phyloP scores from a whole-genome alignment of 2,888 invertebrate species.

The Caenorhabditis sp. region DNA sequence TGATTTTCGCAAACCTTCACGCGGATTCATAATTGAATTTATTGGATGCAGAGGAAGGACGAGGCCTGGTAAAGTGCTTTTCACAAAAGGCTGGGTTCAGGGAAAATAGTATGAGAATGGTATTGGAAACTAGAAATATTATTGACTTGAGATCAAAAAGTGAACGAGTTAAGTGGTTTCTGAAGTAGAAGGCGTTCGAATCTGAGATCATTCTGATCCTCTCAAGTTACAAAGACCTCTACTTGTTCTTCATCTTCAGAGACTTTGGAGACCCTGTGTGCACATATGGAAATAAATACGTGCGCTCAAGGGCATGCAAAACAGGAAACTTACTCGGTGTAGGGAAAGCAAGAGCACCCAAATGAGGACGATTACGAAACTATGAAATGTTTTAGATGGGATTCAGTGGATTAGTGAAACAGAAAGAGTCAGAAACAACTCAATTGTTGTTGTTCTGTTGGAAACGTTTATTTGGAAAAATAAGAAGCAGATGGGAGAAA shows the following conservation, averaged over 20 bases:
- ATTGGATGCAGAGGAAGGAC: background rate
- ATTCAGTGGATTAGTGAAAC: constrained; percentile 42
- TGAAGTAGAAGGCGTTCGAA: constrained; percentile 26
- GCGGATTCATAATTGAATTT: constrained; percentile 9
- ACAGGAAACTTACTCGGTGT: constrained; percentile 53
- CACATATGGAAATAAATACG: constrained; percentile 42
- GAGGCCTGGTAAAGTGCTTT: background rate
- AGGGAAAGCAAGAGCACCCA: constrained; percentile 27
- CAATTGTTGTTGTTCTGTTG: background rate
- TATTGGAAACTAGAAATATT: background rate
- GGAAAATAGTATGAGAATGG: background rate
- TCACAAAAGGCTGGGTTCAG: background rate
- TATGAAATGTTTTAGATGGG: constrained; percentile 6
- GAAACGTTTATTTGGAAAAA: constrained; percentile 24
- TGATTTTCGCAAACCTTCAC: constrained; percentile 16
- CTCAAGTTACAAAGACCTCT: constrained; percentile 42
- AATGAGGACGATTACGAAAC: constrained; percentile 36
- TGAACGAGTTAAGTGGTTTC: background rate
- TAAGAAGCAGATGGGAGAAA: background rate
- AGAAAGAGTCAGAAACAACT: constrained; percentile 12
- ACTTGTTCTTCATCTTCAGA: constrained; percentile 26
- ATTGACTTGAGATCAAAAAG: background rate
- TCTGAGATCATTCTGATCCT: background rate
- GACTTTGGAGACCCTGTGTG: background rate
- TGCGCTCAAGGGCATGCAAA: constrained; percentile 47